These are phyloP conservation scores for Ranitomeya variabilis DNA, from an alignment of 2,113 vertebrate genomes.

Conservation along the genomic window DNA sequence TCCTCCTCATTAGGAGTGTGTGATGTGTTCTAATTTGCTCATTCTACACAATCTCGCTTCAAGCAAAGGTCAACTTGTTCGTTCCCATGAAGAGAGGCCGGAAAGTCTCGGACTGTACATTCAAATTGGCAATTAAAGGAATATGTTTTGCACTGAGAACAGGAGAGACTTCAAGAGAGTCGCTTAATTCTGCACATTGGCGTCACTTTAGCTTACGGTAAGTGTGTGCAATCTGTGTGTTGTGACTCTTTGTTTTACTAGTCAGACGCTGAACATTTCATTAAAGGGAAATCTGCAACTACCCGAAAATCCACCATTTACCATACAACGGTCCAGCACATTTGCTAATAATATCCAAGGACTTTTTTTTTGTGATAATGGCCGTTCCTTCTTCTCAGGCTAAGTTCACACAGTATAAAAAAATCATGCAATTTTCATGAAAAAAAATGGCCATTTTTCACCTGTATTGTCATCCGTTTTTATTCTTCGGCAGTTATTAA, in stretches of 20 bases:
- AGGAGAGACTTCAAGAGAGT: background rate
- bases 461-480: too few relatives aligned
- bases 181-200: background rate
- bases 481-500: too few relatives aligned
- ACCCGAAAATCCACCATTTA: background rate
- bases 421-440: too few relatives aligned
- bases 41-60: constrained; percentile 2
- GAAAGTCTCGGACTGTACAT: background rate
- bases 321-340: background rate
- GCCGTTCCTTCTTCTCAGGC: too few relatives aligned
- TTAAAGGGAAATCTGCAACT: background rate
- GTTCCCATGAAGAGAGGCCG: background rate
- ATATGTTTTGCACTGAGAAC: background rate
- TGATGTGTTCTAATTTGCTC: constrained; percentile 33
- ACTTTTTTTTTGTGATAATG: too few relatives aligned
- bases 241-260: background rate
- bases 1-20: constrained; percentile 28
- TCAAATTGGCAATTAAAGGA: background rate
- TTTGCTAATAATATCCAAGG: background rate
- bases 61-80: constrained; percentile 16
- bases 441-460: too few relatives aligned
- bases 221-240: background rate
- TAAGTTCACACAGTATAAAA: too few relatives aligned
- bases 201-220: background rate
- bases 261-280: background rate